A percentile compares a stretch with the other conserved stretches of the same genome.
Conservation (phyloP, 2,113 vertebrate genomes). For the Aspidoscelis tigris region DNA sequence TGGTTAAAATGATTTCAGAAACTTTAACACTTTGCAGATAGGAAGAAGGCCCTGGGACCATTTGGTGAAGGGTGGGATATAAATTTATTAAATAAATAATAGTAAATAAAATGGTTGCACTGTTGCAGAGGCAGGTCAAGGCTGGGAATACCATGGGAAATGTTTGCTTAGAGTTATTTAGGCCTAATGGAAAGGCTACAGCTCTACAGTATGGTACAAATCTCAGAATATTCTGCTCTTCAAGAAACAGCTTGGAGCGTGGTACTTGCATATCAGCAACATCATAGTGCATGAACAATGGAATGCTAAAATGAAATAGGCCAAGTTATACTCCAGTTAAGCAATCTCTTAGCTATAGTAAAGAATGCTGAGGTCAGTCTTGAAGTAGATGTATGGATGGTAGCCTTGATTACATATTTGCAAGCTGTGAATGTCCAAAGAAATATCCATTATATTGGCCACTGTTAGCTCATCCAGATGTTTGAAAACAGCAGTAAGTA, state of each 20-base stretch:
- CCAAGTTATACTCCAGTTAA: not conserved
- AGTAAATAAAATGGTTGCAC: not conserved
- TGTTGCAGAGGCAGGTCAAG: not conserved
- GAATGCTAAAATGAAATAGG: not conserved
- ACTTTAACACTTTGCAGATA: constrained; percentile 34
- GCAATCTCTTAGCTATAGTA: constrained; percentile 74
- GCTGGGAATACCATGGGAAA: not conserved
- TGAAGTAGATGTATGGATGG: constrained; percentile 91
- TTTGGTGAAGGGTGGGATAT: no score
- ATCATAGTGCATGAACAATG: not conserved
- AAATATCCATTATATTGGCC: constrained; percentile 81
- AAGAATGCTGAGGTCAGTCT: constrained; percentile 84
- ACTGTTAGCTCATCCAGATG: constrained; percentile 88
- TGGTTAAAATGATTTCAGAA: not conserved
- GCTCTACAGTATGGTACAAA: no score
- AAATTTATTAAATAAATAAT: no score
- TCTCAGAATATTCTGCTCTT: not conserved
- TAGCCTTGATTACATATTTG: constrained; percentile 88
- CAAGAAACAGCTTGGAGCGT: constrained; percentile 16
- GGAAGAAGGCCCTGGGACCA: not conserved
- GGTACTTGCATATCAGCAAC: constrained; percentile 6
- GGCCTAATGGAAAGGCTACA: not conserved
- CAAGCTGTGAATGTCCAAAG: constrained; percentile 88
- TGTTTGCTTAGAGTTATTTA: constrained; percentile 2
- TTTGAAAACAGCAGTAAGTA: constrained; percentile 86